Base-by-base conservation (phyloP, 2,888 invertebrate genomes). In the Itoplectis maculator region DNA sequence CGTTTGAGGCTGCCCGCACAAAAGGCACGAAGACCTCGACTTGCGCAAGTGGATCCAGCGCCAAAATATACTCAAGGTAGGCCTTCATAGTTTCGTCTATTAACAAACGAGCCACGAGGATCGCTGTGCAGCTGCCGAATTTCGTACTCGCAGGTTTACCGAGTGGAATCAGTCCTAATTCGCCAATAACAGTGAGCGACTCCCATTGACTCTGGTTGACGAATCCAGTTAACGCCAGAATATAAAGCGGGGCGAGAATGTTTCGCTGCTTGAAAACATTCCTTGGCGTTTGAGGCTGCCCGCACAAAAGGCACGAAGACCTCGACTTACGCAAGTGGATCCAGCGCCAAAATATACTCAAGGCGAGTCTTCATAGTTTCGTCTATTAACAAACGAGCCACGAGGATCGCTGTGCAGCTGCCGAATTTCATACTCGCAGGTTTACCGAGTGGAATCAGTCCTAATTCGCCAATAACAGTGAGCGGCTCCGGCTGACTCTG, bases 131-230 rank as follows among this genome's bases (percentile, higher is more conserved):
- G 66, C 35, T 40, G 23, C 70, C 42, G 63, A 74, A 61, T 49
- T 76, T 78, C 76, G 83, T 81, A 82, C 86, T 87, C n/a, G n/a
- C 85, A 88, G 87, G 87, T 89, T 88, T 88, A 70, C 87, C 87
- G 83, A 87, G 83, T 84, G 86, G 82, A 89, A 90, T 90, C 88
- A 89, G 86, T 89, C 87, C 87, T 87, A 88, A 90, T 88, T 87
- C 87, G 87, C 89, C 91, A 90, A 90, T 91, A 87, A 89, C 89
- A 88, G 86, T 88, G 88, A 89, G 88, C 89, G n/a, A 87, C 88
- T 86, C 87, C 86, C 40, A 59, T 68, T 82, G 59, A 59, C 75
- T 82, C 76, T 79, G 79, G 82, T 82, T 79, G 79, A 79, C 89
- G 89, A 89, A 90, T 89, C 88, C 87, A 87, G 89, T 89, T 90